These are phyloP conservation scores for Lycodopsis pacificus DNA, from an alignment of 2,797 vertebrate species.

Conservation along the genomic window DNA sequence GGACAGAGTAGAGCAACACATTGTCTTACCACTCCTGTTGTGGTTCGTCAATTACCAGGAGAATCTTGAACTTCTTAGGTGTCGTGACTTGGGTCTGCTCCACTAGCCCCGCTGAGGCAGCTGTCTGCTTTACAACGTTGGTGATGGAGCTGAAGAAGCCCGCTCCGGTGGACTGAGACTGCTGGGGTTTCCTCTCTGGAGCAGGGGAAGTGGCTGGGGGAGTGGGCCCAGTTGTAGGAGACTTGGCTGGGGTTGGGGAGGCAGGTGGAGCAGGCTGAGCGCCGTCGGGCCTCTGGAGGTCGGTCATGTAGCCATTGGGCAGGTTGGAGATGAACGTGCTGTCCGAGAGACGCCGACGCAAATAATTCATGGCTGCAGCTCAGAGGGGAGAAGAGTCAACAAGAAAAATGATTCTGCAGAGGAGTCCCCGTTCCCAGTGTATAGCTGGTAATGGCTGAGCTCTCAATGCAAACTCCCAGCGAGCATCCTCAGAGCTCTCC, in stretches of 20 bases:
- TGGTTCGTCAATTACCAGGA: conserved; percentile 93
- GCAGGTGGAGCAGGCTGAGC: conserved; percentile 85
- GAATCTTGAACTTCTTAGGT: conserved; percentile 92
- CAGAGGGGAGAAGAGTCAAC: conserved; percentile 33
- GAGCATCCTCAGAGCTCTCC: conserved; percentile 80
- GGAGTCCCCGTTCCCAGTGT: conserved; percentile 47
- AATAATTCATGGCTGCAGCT: conserved; percentile 92
- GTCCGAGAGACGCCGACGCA: conserved; percentile 96
- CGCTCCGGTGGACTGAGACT: conserved; percentile 85
- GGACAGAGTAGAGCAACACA: conserved; percentile 4
- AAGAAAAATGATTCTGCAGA: conserved; percentile 56
- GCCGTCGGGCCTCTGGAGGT: conserved; percentile 95
- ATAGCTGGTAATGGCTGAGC: conserved; percentile 70
- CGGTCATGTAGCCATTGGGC: conserved; percentile 98
- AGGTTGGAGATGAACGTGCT: conserved; percentile 99
- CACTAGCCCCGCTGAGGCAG: conserved; percentile 93
- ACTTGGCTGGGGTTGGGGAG: conserved; percentile 74
- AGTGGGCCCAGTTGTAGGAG: conserved; percentile 74
- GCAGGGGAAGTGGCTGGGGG: conserved; percentile 79
- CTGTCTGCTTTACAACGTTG: conserved; percentile 97
- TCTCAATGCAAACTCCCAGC: conserved; percentile 72
- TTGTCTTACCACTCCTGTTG: conserved; percentile 94
- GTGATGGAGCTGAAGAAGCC: conserved; percentile 98
- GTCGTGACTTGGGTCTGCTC: conserved; percentile 88
- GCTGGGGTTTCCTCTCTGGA: conserved; percentile 82